Conservation (phyloP, 2,113 vertebrate species). For the Cyanoramphus novaezelandiae region DNA sequence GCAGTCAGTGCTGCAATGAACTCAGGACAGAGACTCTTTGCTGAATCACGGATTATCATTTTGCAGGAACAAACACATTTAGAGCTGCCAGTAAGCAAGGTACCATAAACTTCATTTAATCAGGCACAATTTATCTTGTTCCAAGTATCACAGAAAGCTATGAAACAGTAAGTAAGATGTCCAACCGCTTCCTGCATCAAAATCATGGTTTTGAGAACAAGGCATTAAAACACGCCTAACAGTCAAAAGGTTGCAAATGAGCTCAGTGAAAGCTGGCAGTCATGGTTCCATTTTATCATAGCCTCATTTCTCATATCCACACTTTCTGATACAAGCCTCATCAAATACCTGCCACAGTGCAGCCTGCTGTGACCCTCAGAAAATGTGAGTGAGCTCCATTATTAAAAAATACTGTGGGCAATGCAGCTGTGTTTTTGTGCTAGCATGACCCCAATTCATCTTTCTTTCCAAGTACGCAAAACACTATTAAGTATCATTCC, state of each 20-base stretch:
- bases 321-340: neutral
- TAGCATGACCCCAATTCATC: neutral
- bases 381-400: neutral
- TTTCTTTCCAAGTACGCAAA: neutral
- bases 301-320: neutral
- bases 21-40: neutral
- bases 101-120: neutral
- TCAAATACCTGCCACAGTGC: neutral
- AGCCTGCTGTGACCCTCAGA: neutral
- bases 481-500: neutral
- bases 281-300: neutral
- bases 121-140: neutral
- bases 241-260: neutral
- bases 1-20: neutral
- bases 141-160: neutral
- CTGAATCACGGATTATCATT: neutral
- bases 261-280: neutral
- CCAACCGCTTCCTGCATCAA: neutral
- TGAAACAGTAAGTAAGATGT: neutral
- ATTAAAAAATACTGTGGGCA: neutral
- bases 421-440: neutral
- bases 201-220: neutral
- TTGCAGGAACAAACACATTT: neutral
- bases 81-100: neutral
- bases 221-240: neutral